Base-by-base conservation (phyloP, 2,113 vertebrate species). In the Oophaga pumilio region DNA sequence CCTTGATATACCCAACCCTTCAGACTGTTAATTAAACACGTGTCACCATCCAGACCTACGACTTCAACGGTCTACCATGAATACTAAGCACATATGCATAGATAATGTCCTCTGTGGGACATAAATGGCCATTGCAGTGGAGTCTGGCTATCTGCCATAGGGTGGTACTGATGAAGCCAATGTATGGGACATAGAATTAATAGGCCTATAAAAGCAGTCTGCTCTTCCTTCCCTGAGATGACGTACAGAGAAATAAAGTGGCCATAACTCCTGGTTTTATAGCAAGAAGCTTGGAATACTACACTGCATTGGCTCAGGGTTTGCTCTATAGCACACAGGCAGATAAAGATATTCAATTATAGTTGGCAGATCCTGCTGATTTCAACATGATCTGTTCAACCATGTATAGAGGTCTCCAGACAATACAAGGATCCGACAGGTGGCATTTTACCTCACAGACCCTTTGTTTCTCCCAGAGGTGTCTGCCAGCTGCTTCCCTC, bases 381-480 rank as follows among this genome's bases (percentile, higher is more conserved):
- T 43, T 71, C 28, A 71, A 8, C 14, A 28, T 73, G 71, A 50
- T 74, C 71, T 74, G 43, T 74, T 50, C 9, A 50, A 22, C 33
- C 49, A 43, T 73, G 6, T 73, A 43, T 43, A 17, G 71, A 49
- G 18, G 71, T 74, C 71, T 50, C 71, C 9, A 74, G 71, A 74
- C 33, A 74, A 22, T 74, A 74, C 33, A 74, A 74, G 71, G 43
- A 74, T 74, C 71, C 71, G 50, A 74, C 71, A 74, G 43, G 71
- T 74, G 20, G 71, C 18, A 74, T 73, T 43, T 43, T 73, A 18
- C 15, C 69, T 22, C 33, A 22, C 9, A 9, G 17, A 22, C 71
- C 71, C 71, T 2, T 6, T 74, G 69, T 20, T 52, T 76, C 20
- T 49, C 68, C 73, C 49, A 76, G 73, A 52, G 49, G 7, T 52